These are phyloP conservation scores for Trachymyrmex cornetzi DNA, from an alignment of 1,140 invertebrate genomes.

Conservation along the genomic window DNA sequence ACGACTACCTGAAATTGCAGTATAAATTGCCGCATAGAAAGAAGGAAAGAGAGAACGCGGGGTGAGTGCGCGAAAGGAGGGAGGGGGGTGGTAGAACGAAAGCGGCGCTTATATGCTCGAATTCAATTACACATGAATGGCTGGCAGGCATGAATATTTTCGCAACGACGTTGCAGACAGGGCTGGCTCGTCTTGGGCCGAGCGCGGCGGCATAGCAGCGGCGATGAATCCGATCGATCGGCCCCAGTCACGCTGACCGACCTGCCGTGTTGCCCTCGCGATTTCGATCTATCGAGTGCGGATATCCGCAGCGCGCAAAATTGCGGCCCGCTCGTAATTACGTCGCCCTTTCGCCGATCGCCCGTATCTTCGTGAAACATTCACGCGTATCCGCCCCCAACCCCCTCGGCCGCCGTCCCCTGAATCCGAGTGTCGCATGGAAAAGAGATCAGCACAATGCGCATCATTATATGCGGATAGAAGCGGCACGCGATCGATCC, in stretches of 20 bases:
- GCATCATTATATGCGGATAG: slow-evolving; percentile 50
- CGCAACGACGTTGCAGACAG: slow-evolving; percentile 52
- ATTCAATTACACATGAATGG: slow-evolving; percentile 60
- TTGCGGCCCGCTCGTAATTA: slow-evolving; percentile 53
- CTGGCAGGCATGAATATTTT: slow-evolving; percentile 61
- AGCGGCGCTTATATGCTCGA: slow-evolving; percentile 52
- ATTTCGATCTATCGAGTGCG: slow-evolving; percentile 58
- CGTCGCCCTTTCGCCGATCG: slow-evolving; percentile 36
- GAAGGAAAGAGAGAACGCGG: not conserved
- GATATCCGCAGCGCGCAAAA: slow-evolving; percentile 59
- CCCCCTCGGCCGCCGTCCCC: not conserved
- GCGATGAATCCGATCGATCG: slow-evolving; percentile 61
- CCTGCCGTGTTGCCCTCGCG: slow-evolving; percentile 5
- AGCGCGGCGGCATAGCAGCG: not conserved
- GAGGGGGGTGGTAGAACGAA: not conserved
- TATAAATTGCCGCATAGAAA: slow-evolving; percentile 56
- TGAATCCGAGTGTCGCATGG: slow-evolving; percentile 23
- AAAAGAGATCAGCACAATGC: slow-evolving; percentile 63
- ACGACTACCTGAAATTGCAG: slow-evolving; percentile 49
- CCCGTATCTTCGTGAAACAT: slow-evolving; percentile 54
- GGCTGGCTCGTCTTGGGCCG: slow-evolving; percentile 42
- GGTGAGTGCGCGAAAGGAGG: not conserved
- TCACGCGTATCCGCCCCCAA: slow-evolving; percentile 20
- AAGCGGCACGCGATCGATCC: slow-evolving; percentile 37
- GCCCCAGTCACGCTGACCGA: slow-evolving; percentile 26